Evolutionary conservation across 2,888 invertebrate species (phyloP).

Genomic region (Drosophila ezoana): DNA sequence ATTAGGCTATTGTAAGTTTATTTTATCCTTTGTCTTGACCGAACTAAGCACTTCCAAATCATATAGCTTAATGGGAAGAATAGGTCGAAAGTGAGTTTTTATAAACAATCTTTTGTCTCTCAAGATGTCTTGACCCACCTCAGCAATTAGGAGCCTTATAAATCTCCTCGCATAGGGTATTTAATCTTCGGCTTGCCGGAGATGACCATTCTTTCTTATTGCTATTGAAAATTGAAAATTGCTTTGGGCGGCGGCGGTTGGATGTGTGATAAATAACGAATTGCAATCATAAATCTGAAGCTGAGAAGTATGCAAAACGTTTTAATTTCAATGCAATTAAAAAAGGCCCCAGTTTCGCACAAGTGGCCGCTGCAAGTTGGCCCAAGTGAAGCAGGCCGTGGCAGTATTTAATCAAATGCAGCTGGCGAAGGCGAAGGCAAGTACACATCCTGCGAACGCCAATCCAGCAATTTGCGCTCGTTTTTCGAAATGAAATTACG

Average conservation of each 20-base stretch:
- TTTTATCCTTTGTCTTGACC: no score
- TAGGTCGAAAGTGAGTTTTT: no score
- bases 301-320: slow-evolving; percentile 53
- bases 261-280: slow-evolving; percentile 70
- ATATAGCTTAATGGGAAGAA: no score
- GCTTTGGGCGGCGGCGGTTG: not conserved
- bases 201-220: not conserved
- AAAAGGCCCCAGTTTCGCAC: slow-evolving; percentile 32
- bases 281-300: slow-evolving; percentile 71
- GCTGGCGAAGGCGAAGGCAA: slow-evolving; percentile 41
- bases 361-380: slow-evolving; percentile 12
- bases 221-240: slow-evolving; percentile 65
- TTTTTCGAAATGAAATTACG: slow-evolving; percentile 68
- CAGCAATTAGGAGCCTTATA: no score
- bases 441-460: slow-evolving; percentile 43
- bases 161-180: no score
- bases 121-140: no score
- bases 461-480: slow-evolving; percentile 47
- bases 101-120: no score
- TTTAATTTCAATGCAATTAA: slow-evolving; percentile 77
- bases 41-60: no score
- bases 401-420: slow-evolving; percentile 72
- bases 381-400: slow-evolving; percentile 10
- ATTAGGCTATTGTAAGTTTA: no score
- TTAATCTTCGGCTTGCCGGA: no score